Percentiles rank a stretch among this genome's conserved stretches.
phyloP scores from a whole-genome alignment of 2,797 vertebrate genomes.

The Aselliscus stoliczkanus region DNA sequence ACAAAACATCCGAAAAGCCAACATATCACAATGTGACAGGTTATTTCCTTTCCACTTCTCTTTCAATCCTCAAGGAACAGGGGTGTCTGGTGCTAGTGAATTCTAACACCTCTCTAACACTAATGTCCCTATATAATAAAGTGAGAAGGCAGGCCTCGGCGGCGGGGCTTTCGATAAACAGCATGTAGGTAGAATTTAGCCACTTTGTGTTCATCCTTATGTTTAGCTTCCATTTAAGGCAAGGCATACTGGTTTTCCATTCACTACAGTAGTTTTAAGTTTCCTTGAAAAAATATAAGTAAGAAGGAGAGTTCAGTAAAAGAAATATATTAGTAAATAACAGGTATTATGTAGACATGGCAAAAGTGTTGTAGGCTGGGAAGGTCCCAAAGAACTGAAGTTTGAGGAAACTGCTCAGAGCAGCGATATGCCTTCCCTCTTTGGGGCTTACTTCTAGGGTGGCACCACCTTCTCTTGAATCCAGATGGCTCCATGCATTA shows the following conservation, averaged over 20 bases:
- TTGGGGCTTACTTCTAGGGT: neutral
- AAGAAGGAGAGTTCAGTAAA: neutral
- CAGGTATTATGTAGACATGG: neutral
- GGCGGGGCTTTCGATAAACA: neutral
- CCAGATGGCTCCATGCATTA: neutral
- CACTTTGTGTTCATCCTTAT: neutral
- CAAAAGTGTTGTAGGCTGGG: neutral
- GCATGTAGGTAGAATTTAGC: neutral
- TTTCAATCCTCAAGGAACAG: neutral
- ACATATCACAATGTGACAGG: neutral
- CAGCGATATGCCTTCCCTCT: neutral
- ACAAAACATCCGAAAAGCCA: neutral
- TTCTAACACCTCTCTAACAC: constrained; percentile 27
- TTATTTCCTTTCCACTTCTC: neutral
- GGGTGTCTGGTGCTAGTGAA: neutral
- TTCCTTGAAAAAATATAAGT: neutral
- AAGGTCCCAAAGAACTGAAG: neutral
- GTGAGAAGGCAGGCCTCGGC: neutral
- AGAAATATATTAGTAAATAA: neutral
- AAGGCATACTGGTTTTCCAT: neutral
- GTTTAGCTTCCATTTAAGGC: neutral
- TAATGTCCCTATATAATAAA: constrained; percentile 13
- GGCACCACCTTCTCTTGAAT: neutral
- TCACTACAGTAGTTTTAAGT: neutral
- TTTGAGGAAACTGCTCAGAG: neutral